A percentile compares a stretch with the other conserved stretches of the same genome.
Conservation (phyloP, 2,113 vertebrate genomes). For the Isichthys henryi region DNA sequence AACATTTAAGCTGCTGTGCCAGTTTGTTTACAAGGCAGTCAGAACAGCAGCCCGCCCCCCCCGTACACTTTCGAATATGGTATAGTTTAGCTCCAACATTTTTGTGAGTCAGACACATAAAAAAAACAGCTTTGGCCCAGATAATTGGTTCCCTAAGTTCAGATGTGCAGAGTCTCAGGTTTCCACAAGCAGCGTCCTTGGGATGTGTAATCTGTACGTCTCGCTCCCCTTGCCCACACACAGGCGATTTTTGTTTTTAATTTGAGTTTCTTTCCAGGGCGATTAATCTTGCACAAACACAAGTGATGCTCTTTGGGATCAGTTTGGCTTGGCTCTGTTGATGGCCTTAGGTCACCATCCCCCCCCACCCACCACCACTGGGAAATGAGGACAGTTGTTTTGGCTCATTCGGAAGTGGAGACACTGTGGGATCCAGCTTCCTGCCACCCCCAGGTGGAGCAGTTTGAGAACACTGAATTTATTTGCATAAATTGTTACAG, state of each 20-base stretch:
- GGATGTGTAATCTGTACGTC: not conserved
- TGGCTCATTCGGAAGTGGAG: not conserved
- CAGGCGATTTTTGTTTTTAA: slow-evolving; percentile 1
- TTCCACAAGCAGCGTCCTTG: not conserved
- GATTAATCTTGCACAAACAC: slow-evolving; percentile 5
- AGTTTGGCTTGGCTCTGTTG: slow-evolving; percentile 1
- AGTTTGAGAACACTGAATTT: not conserved
- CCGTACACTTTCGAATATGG: not conserved
- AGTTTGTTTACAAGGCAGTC: not conserved
- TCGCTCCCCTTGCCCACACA: not conserved
- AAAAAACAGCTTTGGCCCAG: not conserved
- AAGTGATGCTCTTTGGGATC: slow-evolving; percentile 11
- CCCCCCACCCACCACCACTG: not conserved
- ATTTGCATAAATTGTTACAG: not conserved
- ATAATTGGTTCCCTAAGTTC: not conserved
- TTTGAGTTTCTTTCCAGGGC: slow-evolving; percentile 8
- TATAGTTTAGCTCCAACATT: not conserved
- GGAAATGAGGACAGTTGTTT: not conserved
- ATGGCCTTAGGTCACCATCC: not conserved
- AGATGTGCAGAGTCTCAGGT: not conserved
- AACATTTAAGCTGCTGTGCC: not conserved
- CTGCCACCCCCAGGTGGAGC: not conserved
- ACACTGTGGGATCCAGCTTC: not conserved
- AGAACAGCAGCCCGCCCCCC: not conserved
- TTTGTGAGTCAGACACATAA: not conserved